Evolutionary conservation across 1,140 invertebrate genomes (phyloP).

Genomic region (Trinorchestia longiramus): DNA sequence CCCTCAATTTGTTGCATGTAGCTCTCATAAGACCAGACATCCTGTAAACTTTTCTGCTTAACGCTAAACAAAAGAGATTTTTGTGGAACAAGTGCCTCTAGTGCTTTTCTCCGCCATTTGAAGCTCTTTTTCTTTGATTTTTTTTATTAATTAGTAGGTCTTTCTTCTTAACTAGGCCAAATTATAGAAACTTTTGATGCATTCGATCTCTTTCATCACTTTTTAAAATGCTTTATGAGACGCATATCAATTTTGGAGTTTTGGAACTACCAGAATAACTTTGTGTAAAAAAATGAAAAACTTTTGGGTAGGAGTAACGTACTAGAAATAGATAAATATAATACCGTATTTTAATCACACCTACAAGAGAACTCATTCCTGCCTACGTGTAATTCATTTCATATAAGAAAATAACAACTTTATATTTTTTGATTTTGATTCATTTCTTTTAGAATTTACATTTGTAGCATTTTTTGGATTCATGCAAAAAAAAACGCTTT

Average conservation of each 20-base stretch:
- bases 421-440: not conserved
- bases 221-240: too few species aligned
- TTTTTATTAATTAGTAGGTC: too few species aligned
- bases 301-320: not conserved
- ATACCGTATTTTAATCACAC: not conserved
- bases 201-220: too few species aligned
- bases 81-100: not conserved
- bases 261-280: not conserved
- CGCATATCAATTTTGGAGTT: too few species aligned
- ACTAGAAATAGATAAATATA: not conserved
- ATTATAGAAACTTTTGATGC: too few species aligned
- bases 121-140: not conserved
- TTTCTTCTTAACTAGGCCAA: too few species aligned
- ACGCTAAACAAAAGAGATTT: too few species aligned
- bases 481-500: not conserved
- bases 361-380: not conserved
- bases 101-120: not conserved
- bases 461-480: not conserved
- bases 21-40: too few species aligned
- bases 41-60: too few species aligned
- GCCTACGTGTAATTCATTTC: not conserved
- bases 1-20: too few species aligned
- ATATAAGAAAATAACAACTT: not conserved
- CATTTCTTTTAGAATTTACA: not conserved
- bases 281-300: not conserved